Percentiles rank a stretch among this genome's conserved stretches.
Evolutionary conservation across 2,888 invertebrate species (phyloP).

Genomic region (Chromoteleia sp.): DNA sequence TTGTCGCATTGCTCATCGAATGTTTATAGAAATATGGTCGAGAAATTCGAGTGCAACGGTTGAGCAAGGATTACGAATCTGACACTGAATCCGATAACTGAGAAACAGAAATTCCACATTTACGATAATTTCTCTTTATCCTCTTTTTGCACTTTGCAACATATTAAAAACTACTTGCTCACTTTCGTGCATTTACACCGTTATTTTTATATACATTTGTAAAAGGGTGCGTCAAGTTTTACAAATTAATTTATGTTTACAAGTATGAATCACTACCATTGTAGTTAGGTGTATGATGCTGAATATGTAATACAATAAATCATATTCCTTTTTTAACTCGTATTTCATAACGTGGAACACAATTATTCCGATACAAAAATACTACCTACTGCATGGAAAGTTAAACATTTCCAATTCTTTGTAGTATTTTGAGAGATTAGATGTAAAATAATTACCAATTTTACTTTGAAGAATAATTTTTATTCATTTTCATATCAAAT

Average conservation of each 20-base stretch:
- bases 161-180: slow-evolving; percentile 38
- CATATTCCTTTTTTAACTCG: slow-evolving; percentile 13
- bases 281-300: slow-evolving; percentile 3
- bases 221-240: slow-evolving; percentile 26
- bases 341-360: neutral
- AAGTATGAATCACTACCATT: no score
- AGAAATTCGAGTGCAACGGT: slow-evolving; percentile 10
- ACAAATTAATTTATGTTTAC: slow-evolving; percentile 25
- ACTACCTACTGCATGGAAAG: no score
- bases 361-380: no score
- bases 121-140: neutral
- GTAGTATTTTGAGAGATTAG: no score
- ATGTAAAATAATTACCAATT: no score
- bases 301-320: slow-evolving; percentile 10
- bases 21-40: slow-evolving; percentile 40
- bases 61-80: slow-evolving; percentile 6
- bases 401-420: no score
- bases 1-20: slow-evolving; percentile 41
- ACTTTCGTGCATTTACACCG: slow-evolving; percentile 52
- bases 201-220: slow-evolving; percentile 59
- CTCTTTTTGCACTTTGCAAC: slow-evolving; percentile 13
- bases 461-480: no score
- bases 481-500: no score
- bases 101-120: neutral
- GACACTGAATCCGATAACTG: neutral